Evolutionary conservation across 2,113 vertebrate genomes (phyloP), one percentile per base, ranked within the genome.

Genomic region (Colinus virginianus): DNA sequence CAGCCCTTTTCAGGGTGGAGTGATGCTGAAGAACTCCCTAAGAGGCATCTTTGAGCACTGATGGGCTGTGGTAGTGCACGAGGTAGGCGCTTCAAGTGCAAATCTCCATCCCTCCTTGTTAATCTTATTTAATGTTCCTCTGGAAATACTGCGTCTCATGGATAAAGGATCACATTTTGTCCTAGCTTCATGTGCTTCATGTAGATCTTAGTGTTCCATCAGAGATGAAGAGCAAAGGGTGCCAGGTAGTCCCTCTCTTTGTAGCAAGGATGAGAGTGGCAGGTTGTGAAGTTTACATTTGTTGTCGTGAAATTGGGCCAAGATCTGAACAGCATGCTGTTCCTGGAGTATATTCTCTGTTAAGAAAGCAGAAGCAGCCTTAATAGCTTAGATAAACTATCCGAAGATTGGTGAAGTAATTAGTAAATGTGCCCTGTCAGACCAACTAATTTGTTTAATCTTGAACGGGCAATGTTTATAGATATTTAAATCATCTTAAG

Each of bases 401-500:
- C 22, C 51, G 71, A 40, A 68, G 85, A 55, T 71, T 90, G 68
- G 46, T 89, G 43, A 70, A 92, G 78, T 89, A 77, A 92, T 92
- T 95, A 81, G 53, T 77, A 94, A 90, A 84, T 53, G 48, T 83
- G 84, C 56, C 15, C 46, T 91, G 84, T 77, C 84, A 93, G 59
- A 43, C 38, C 34, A 77, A 53, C 42, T 89, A 59, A 89, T 91
- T 92, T 91, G 76, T 94, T 94, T 91, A 80, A 85, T 88, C 86
- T 90, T 51, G 62, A 94, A 46, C 16, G 9, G 78, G 75, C 68
- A 58, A 30, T 80, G 36, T 85, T 92, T 95, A 70, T 80, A 94
- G 89, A 46, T 87, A 90, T 45, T 88, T 84, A 92, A 94, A 87
- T 85, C 17, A 85, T 93, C 36, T 85, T 78, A 94, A 85, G 87